Conservation (phyloP, 1,140 invertebrate genomes). For the Zaprionus tsacasi region DNA sequence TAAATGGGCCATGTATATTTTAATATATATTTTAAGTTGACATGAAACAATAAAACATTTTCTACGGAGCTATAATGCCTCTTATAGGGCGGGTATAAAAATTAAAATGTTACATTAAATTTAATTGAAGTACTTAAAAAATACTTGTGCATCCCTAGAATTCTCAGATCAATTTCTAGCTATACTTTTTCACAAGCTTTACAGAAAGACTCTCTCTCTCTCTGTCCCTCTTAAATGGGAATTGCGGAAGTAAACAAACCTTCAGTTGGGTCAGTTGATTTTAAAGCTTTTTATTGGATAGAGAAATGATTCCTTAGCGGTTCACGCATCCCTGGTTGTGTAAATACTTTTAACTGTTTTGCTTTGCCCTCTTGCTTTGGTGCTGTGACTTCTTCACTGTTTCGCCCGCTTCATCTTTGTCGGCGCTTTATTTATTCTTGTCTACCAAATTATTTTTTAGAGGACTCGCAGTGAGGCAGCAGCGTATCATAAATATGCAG, state of each 20-base stretch:
- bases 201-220: no score
- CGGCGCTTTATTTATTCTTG: conserved; percentile 47
- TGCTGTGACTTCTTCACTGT: conserved; percentile 24
- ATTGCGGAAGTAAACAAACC: not conserved
- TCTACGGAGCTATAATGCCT: no score
- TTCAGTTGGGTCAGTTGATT: not conserved
- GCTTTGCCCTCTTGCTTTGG: conserved; percentile 13
- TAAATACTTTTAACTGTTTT: conserved; percentile 18
- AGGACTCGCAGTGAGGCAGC: conserved; percentile 13
- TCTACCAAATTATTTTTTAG: conserved; percentile 50
- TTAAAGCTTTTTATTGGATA: not conserved
- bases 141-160: not conserved
- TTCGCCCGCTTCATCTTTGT: conserved; percentile 32
- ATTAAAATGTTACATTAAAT: no score
- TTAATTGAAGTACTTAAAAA: no score
- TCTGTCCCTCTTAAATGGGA: no score
- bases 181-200: not conserved
- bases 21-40: no score
- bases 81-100: no score
- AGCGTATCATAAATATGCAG: conserved; percentile 67
- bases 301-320: not conserved
- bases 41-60: no score
- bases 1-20: no score
- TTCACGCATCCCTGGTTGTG: conserved; percentile 17
- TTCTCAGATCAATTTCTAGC: not conserved